Evolutionary conservation across 1,140 invertebrate species (phyloP).

Genomic region (Sitobion miscanthi): DNA sequence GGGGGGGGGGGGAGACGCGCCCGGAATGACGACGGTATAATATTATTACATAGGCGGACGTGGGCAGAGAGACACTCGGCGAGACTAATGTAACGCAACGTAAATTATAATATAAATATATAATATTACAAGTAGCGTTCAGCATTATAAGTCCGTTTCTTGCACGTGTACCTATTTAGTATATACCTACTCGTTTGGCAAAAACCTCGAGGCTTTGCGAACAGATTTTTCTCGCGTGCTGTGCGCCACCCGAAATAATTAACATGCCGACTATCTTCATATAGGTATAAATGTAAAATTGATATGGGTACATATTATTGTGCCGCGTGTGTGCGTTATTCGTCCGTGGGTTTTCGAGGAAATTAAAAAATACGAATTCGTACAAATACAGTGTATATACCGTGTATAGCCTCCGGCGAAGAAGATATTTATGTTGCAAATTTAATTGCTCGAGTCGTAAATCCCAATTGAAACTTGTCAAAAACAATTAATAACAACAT

Average conservation of each 20-base stretch:
- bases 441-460: not conserved
- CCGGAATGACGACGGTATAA: not conserved
- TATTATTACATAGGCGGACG: slow-evolving; percentile 16
- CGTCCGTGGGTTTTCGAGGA: not conserved
- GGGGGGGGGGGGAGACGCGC: not conserved
- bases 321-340: not conserved
- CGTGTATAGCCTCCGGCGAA: not conserved
- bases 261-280: not conserved
- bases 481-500: not conserved
- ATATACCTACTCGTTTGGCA: not conserved
- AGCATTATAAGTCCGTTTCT: not conserved
- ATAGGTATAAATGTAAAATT: not conserved
- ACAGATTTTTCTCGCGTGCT: not conserved
- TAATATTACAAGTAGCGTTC: slow-evolving; percentile 10
- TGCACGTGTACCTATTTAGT: not conserved
- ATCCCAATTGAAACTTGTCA: not conserved
- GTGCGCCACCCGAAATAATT: not conserved
- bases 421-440: not conserved
- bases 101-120: not conserved
- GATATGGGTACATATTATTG: not conserved
- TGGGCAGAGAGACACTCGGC: not conserved
- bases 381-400: not conserved
- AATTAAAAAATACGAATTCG: not conserved
- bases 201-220: not conserved
- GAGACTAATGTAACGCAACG: not conserved